phyloP scores from a whole-genome alignment of 92 coral and sea anemone species.

The Hydrozoanthus gracilis region DNA sequence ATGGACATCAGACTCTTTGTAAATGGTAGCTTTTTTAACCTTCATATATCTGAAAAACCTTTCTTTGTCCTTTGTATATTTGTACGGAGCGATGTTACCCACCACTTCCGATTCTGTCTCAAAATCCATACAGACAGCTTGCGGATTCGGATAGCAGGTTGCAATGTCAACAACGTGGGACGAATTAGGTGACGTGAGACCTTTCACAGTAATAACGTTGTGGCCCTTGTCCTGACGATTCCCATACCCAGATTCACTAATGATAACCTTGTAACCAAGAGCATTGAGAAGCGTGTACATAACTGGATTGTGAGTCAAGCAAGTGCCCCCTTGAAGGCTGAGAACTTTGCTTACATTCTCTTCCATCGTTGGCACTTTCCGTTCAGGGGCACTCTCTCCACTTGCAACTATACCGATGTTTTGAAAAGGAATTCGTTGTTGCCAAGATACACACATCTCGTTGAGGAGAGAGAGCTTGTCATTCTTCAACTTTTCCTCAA shows the following conservation, averaged over 20 bases:
- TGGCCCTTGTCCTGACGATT: background rate
- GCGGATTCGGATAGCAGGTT: background rate
- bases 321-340: background rate
- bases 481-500: background rate
- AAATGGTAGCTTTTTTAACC: background rate
- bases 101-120: background rate
- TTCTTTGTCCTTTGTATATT: conserved; percentile 9
- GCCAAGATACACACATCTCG: background rate
- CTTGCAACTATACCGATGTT: background rate
- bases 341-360: background rate
- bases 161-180: background rate
- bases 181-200: conserved; percentile 1
- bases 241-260: background rate
- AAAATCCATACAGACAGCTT: conserved; percentile 5
- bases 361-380: background rate
- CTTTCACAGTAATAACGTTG: background rate
- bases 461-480: background rate
- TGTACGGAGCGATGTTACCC: background rate
- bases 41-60: background rate
- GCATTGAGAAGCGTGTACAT: background rate
- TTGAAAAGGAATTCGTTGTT: background rate
- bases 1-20: background rate
- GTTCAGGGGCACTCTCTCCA: background rate
- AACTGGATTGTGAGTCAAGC: background rate
- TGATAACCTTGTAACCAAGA: background rate